Evolutionary conservation across 2,113 vertebrate genomes (phyloP).

Genomic region (Uropsilus gracilis): DNA sequence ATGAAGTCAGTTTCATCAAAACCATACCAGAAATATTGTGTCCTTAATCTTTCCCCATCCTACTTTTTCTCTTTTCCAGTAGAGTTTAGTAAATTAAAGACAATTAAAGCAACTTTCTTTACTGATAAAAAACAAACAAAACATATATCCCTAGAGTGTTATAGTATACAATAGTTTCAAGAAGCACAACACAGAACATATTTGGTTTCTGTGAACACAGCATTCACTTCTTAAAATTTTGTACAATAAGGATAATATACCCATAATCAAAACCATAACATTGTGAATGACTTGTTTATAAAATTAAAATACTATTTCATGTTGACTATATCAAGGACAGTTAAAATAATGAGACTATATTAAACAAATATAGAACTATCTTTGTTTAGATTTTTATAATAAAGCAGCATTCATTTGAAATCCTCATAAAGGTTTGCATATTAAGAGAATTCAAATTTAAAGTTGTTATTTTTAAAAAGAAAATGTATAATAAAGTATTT

Average conservation of each 20-base stretch:
- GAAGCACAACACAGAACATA: not conserved
- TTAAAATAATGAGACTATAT: not conserved
- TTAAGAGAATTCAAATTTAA: slow-evolving; percentile 32
- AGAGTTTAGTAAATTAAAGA: slow-evolving; percentile 26
- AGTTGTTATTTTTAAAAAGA: not conserved
- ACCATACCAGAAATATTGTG: not conserved
- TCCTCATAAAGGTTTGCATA: not conserved
- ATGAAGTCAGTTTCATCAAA: slow-evolving; percentile 26
- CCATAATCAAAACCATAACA: not conserved
- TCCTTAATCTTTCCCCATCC: not conserved
- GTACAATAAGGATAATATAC: too few species aligned
- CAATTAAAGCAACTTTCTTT: slow-evolving; percentile 47
- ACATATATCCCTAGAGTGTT: not conserved
- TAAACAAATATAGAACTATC: not conserved
- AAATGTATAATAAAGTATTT: slow-evolving; percentile 40
- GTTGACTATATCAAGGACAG: not conserved
- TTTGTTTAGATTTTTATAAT: not conserved
- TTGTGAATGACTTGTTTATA: not conserved
- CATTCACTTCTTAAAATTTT: not conserved
- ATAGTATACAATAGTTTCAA: not conserved
- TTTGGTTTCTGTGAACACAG: not conserved
- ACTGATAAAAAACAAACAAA: not conserved
- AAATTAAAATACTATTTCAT: not conserved
- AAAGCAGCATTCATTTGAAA: not conserved
- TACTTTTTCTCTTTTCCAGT: not conserved